These are phyloP conservation scores for Tachycineta bicolor DNA, from an alignment of 2,113 vertebrate species.

Conservation along the genomic window DNA sequence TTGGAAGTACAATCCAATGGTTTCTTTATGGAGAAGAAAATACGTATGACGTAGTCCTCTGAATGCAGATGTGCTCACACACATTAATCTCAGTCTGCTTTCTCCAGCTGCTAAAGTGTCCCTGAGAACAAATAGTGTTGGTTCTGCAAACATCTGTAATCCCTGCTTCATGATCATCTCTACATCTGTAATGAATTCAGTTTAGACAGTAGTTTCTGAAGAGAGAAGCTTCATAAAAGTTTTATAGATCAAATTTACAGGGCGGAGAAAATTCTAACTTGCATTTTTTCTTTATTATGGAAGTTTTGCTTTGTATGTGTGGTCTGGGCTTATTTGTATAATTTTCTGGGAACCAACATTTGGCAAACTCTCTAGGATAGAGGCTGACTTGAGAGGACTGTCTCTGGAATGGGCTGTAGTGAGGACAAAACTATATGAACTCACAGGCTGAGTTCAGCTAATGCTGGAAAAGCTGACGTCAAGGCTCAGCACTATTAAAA, in stretches of 20 bases:
- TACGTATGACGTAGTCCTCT: rapidly evolving
- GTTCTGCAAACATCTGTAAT: neutral
- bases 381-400: neutral
- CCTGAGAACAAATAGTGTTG: neutral
- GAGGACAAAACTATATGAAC: rapidly evolving
- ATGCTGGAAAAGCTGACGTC: neutral
- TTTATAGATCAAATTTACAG: neutral
- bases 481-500: constrained; percentile 18
- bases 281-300: neutral
- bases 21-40: neutral
- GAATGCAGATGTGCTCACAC: neutral
- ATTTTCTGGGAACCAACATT: neutral
- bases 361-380: neutral
- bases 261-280: neutral
- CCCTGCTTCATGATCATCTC: neutral
- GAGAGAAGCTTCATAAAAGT: neutral
- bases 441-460: neutral
- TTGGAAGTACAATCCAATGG: neutral
- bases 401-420: neutral
- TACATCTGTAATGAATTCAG: neutral
- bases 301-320: neutral
- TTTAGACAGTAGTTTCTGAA: neutral
- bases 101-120: neutral
- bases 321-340: neutral
- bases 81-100: neutral